Conservation (phyloP, 1,140 invertebrate genomes). For the Lanistes nyassanus region DNA sequence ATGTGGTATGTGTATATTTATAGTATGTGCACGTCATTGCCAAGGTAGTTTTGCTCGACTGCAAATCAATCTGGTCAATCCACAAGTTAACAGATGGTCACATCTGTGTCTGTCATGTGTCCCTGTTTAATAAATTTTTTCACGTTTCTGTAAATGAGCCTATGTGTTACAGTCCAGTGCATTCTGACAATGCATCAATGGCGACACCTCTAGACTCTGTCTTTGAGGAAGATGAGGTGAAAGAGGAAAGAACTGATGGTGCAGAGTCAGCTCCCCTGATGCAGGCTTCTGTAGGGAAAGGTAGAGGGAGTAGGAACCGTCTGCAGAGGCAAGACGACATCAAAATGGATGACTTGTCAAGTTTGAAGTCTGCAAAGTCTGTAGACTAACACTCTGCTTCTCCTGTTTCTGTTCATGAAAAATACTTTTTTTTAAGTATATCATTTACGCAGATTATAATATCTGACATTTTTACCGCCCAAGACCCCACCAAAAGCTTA, state of each 20-base stretch:
- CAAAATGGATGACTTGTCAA: neutral
- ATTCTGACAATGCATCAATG: neutral
- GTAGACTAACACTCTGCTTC: neutral
- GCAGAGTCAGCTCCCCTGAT: neutral
- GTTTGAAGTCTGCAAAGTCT: neutral
- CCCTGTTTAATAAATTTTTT: neutral
- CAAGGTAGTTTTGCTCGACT: neutral
- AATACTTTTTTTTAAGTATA: neutral
- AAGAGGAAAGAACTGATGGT: neutral
- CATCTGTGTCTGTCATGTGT: neutral
- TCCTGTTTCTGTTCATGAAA: neutral
- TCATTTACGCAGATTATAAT: neutral
- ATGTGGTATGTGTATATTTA: neutral
- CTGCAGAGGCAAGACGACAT: constrained; percentile 10
- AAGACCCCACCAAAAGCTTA: no score
- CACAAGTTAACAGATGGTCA: neutral
- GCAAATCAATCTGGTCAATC: neutral
- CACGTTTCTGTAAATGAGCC: neutral
- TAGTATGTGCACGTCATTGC: neutral
- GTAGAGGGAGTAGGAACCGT: neutral
- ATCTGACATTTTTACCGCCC: no score
- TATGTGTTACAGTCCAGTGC: neutral
- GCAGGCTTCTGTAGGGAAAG: neutral
- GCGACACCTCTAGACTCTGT: neutral
- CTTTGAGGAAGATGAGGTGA: constrained; percentile 10